Percentiles rank a stretch among this genome's conserved stretches.
Conservation (phyloP, 2,888 invertebrate genomes). For the Ischnura elegans region DNA sequence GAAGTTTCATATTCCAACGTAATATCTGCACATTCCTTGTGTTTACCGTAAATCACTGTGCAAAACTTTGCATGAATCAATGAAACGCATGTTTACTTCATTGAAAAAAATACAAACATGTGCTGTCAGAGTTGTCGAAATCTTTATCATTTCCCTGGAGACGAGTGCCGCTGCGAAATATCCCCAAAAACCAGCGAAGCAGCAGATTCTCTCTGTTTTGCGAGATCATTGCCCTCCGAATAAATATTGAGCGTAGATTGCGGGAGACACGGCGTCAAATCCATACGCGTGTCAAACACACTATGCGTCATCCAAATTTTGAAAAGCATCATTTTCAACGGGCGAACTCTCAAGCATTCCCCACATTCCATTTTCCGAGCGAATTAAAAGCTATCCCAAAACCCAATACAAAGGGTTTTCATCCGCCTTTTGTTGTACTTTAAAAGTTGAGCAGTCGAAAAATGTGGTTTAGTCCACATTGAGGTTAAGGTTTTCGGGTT, state of each 20-base stretch:
- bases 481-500: too few relatives aligned
- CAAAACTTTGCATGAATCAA: too few relatives aligned
- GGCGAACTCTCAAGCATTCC: background rate
- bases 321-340: slow-evolving; percentile 48
- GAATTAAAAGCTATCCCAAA: slow-evolving; percentile 42
- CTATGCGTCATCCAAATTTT: slow-evolving; percentile 41
- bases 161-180: background rate
- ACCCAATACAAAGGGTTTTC: background rate
- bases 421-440: background rate
- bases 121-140: background rate
- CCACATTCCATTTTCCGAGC: too few relatives aligned
- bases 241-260: slow-evolving; percentile 44
- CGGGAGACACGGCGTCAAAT: slow-evolving; percentile 16
- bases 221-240: background rate
- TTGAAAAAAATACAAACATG: background rate
- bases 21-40: too few relatives aligned
- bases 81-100: background rate
- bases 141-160: background rate
- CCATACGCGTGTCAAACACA: slow-evolving; percentile 46
- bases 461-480: too few relatives aligned
- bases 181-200: background rate
- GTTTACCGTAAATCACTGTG: too few relatives aligned
- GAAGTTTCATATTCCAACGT: too few relatives aligned
- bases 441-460: background rate
- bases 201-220: background rate